Percentiles rank a stretch among this genome's conserved stretches.
Conservation (phyloP, 1,140 invertebrate genomes). For the Aplysia californica region DNA sequence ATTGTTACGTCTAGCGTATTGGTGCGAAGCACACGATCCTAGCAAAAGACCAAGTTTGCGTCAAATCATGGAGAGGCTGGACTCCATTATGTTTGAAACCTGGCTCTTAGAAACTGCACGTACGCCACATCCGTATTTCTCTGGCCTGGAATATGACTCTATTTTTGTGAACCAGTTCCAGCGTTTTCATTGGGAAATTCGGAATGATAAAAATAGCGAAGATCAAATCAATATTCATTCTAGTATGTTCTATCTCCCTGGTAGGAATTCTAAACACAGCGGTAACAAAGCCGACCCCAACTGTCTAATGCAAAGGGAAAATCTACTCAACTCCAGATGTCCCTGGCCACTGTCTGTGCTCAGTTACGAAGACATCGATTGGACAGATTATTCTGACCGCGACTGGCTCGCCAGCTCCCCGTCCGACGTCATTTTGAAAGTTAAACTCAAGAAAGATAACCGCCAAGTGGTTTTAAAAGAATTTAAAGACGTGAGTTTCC, state of each 20-base stretch:
- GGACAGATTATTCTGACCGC: background rate
- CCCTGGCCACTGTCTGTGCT: background rate
- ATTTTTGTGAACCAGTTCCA: too few relatives aligned
- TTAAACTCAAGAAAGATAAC: background rate
- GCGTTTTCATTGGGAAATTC: too few relatives aligned
- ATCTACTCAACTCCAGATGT: background rate
- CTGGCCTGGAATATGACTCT: too few relatives aligned
- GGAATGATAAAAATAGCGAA: too few relatives aligned
- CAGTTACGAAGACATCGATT: background rate
- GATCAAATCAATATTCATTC: too few relatives aligned
- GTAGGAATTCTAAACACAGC: background rate
- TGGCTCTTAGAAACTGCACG: background rate
- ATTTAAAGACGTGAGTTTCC: background rate
- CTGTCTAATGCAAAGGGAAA: background rate
- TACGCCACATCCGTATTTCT: background rate
- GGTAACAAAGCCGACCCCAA: background rate
- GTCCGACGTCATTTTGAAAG: background rate
- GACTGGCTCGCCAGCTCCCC: background rate
- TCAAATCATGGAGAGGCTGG: background rate
- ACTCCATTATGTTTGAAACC: background rate
- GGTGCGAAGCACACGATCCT: background rate
- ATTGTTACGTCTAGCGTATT: background rate
- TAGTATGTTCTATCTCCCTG: background rate
- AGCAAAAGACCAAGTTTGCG: background rate
- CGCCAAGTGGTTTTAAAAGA: background rate